Evolutionary conservation across 2,888 invertebrate species (phyloP), one percentile per base, ranked within the genome.

Genomic region (Drosophila subquinaria): DNA sequence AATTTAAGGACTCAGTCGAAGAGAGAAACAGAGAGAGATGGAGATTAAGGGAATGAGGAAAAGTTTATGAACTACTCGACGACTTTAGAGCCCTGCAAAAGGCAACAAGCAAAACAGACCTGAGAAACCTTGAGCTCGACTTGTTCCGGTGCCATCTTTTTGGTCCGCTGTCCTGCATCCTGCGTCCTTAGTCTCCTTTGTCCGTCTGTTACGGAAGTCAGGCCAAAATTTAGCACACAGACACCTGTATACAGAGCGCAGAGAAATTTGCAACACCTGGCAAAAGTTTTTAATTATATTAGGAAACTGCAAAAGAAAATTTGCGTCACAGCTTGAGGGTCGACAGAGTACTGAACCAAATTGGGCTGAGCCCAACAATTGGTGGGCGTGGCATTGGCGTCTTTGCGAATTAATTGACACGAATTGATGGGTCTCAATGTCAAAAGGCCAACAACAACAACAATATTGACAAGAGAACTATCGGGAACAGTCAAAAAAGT

Each of bases 261-360:
- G 42, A 70, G 73, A 84, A 88, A 82, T 89, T 88, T 85, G 79
- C 87, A 90, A 88, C 90, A 89, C 89, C 90, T 90, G 89, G 82
- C 77, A 81, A 90, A 91, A 91, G 91, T 91, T 91, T 91, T 91
- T 91, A 91, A 91, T 91, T 91, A 91, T 90, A 89, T 91, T 91
- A 91, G 84, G 78, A 79, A 82, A 91, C 85, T 82, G 85, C 71
- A 82, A 71, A 76, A 74, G 80, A 80, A 76, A 76, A 75, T 76
- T 79, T 84, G 76, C 76, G 69, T 82, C 77, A 79, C 85, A 43
- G 62, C 71, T 79, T 71, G 23, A 43, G 45, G 38, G 63, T 35
- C 11, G 51, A 42, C 56, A 23, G 33, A 36, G 23, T 53, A 59
- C 48, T 62, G 13, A 60, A 56, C 45, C 59, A 36, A 67, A 65